phyloP scores from a whole-genome alignment of 2,888 invertebrate species.

The Eupithecia dodoneata region DNA sequence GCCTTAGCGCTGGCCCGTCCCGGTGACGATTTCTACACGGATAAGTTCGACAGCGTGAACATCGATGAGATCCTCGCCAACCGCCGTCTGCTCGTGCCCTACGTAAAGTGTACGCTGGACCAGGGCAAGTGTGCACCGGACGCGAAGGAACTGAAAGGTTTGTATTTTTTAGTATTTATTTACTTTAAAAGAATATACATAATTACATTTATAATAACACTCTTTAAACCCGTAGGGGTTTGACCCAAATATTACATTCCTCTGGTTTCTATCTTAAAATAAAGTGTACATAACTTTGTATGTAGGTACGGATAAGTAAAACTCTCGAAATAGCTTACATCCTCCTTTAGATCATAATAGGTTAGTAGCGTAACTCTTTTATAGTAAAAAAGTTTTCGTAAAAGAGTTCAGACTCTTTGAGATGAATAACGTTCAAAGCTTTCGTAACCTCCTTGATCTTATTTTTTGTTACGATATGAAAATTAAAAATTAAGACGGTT shows the following conservation, averaged over 20 bases:
- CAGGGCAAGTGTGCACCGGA: slow-evolving; percentile 87
- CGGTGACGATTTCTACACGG: slow-evolving; percentile 75
- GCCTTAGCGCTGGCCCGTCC: slow-evolving; percentile 49
- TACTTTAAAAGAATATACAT: no score
- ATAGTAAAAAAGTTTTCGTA: no score
- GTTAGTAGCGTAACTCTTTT: neutral
- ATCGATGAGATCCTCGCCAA: slow-evolving; percentile 86
- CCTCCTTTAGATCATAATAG: no score
- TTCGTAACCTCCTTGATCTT: neutral
- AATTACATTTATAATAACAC: no score
- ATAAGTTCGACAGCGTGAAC: slow-evolving; percentile 86
- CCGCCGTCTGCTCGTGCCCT: slow-evolving; percentile 86
- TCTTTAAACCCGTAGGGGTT: no score
- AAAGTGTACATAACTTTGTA: no score
- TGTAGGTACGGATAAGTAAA: no score
- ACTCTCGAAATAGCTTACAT: no score
- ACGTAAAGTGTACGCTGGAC: slow-evolving; percentile 87
- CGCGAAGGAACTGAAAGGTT: slow-evolving; percentile 88
- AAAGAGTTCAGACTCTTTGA: neutral
- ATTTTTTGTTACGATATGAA: neutral
- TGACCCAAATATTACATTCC: no score
- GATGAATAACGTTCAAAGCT: neutral
- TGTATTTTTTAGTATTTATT: no score
- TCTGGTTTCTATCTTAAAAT: no score
- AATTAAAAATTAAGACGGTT: no score